These are phyloP conservation scores for Nemoura dubitans DNA, from an alignment of 2,888 invertebrate genomes.

Conservation along the genomic window DNA sequence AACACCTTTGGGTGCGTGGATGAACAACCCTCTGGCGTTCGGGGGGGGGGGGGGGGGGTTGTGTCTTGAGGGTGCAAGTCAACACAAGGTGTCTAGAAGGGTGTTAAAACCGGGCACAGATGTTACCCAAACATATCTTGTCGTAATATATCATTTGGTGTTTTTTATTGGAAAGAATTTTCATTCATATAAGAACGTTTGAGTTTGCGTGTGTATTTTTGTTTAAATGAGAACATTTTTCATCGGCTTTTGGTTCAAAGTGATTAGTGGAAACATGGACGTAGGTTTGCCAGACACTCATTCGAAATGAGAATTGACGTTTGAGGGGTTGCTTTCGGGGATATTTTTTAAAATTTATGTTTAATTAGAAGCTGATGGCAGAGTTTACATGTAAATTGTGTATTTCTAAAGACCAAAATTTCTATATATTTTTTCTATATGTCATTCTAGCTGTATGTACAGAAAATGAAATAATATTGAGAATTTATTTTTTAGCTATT, in stretches of 20 bases:
- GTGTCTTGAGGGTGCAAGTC: background rate
- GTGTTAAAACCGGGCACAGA: background rate
- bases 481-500: no score
- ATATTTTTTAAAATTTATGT: no score
- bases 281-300: background rate
- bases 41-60: background rate
- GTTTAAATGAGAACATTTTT: background rate
- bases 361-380: no score
- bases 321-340: no score
- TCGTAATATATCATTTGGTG: background rate
- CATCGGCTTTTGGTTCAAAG: background rate
- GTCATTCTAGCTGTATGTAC: no score
- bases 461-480: no score
- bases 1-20: background rate
- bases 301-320: no score
- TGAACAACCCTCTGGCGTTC: background rate
- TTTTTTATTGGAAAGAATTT: background rate
- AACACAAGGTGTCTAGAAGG: background rate
- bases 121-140: background rate
- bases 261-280: background rate
- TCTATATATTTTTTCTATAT: no score
- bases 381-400: no score
- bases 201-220: background rate
- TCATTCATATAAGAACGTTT: background rate
- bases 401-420: no score